These are phyloP conservation scores for Macquaria australasica DNA, from an alignment of 2,113 vertebrate species.

Conservation along the genomic window DNA sequence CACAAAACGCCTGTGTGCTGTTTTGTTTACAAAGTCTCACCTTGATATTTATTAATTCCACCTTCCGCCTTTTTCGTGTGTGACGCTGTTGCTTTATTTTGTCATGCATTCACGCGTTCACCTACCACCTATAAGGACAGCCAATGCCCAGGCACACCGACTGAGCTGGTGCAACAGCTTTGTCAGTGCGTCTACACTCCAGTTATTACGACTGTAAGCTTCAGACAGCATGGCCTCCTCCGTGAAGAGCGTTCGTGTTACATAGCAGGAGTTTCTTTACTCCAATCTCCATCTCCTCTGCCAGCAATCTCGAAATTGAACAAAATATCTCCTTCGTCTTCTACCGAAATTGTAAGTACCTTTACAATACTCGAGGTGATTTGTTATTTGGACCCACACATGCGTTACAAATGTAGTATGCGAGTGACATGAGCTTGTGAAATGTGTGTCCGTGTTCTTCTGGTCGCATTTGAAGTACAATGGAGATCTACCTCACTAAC, in stretches of 20 bases:
- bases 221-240: slow-evolving; percentile 71
- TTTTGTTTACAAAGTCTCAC: not conserved
- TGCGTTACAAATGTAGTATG: not conserved
- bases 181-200: slow-evolving; percentile 44
- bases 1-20: not conserved
- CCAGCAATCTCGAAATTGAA: too few species aligned
- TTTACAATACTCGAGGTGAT: not conserved
- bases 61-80: not conserved
- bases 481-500: not conserved
- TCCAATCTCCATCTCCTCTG: not conserved
- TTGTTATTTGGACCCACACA: not conserved
- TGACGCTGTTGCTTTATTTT: not conserved
- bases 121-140: not conserved
- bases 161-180: not conserved
- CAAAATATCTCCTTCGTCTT: not conserved
- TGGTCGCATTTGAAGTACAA: not conserved
- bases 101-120: not conserved
- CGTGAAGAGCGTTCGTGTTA: slow-evolving; percentile 45
- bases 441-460: not conserved
- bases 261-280: not conserved
- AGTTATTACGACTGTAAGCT: slow-evolving; percentile 65
- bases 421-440: not conserved
- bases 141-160: not conserved
- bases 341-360: slow-evolving; percentile 41
- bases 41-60: not conserved